Base-by-base conservation (phyloP, 2,888 invertebrate species). In the Calameuta pallipes region DNA sequence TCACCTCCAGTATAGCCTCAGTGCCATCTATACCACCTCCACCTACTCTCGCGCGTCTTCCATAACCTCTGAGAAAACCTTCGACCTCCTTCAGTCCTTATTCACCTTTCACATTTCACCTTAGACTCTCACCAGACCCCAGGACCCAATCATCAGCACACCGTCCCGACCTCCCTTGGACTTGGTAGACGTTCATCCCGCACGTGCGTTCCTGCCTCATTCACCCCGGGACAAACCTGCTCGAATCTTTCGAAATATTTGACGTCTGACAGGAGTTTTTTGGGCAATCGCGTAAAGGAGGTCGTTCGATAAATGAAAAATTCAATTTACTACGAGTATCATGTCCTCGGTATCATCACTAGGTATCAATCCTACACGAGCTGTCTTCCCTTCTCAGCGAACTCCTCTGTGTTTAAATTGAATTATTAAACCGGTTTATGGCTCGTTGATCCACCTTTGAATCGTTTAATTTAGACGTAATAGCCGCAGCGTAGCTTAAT, bases 391-490 rank as follows among this genome's bases (percentile, higher is more conserved):
- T 56, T 23, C 41, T 56, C 41, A 23, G 41, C 41, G 23, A 56
- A 56, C 71, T 71, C 31, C 71, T 71, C 71, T 33, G 13, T 71
- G 71, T 15, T 30, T 71, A 75, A 78, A 78, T 78, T 78, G 78
- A 78, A 78, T 78, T 78, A 78, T 78, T 78, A 78, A 78, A 78
- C 76, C 69, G 78, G 78, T 78, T 78, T 78, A 78, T 76, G 78
- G 78, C 78, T 78, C 78, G 78, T 78, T 78, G 78, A 78, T 78
- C 78, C 78, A 78, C 78, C 78, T 78, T 78, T 78, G 78, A 78
- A 78, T 78, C 75, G 78, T 75, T 78, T 78, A 78, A 78, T 78
- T 78, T 78, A 75, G 76, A 34, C 73, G 78, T 78, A 78, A 78
- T 75, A 75, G 73, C 76, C 70, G 78, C 78, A 15, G 73, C 73